These are phyloP conservation scores for Bradypus variegatus DNA, from an alignment of 2,797 vertebrate species.

Conservation along the genomic window DNA sequence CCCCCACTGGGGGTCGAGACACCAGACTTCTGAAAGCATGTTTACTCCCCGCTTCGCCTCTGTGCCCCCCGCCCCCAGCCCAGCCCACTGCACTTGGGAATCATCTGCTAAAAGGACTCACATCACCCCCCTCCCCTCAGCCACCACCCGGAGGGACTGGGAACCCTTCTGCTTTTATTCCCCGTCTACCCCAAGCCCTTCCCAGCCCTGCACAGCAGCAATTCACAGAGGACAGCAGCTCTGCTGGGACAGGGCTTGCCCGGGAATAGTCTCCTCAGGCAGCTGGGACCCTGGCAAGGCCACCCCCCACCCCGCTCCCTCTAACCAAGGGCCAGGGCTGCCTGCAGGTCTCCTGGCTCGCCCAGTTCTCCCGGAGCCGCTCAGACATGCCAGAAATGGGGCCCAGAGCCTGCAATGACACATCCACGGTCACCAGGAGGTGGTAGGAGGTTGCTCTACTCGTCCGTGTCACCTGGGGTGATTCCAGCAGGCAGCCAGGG, in stretches of 20 bases:
- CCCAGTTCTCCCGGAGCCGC: background rate
- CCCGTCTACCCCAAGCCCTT: background rate
- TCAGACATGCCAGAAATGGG: fast-evolving
- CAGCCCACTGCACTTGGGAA: background rate
- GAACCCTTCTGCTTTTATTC: background rate
- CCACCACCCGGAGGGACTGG: background rate
- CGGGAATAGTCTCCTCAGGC: no score
- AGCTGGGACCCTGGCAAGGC: background rate
- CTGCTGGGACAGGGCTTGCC: background rate
- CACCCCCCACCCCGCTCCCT: background rate
- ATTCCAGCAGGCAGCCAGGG: background rate
- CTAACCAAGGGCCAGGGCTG: background rate
- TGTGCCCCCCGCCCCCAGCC: background rate
- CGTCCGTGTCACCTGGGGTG: background rate
- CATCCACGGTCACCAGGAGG: fast-evolving
- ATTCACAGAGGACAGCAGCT: fast-evolving
- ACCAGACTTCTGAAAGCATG: background rate
- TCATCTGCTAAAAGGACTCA: background rate
- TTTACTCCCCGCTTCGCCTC: background rate
- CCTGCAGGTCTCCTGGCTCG: background rate
- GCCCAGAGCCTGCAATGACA: fast-evolving
- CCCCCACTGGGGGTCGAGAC: background rate
- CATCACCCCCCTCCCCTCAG: background rate
- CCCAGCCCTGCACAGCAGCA: background rate
- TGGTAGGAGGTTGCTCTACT: background rate